Percentiles rank a stretch among this genome's conserved stretches.
Evolutionary conservation across 64 coral and sea anemone genomes (phyloP).

Genomic region (Pachyseris speciosa): DNA sequence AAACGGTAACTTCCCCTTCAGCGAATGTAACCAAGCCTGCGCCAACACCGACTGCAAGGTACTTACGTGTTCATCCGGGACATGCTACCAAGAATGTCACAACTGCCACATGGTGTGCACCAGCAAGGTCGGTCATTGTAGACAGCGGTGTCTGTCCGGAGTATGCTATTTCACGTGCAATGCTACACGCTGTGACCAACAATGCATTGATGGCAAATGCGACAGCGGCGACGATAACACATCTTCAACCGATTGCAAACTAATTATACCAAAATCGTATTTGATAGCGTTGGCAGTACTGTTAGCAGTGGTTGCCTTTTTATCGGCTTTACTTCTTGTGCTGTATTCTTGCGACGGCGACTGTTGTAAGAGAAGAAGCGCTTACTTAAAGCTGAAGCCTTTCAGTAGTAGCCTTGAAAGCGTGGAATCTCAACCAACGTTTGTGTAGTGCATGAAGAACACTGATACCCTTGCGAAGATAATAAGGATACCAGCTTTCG

Average conservation of each 20-base stretch:
- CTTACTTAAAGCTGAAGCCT: background rate
- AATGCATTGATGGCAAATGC: slow-evolving; percentile 51
- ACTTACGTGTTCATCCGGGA: slow-evolving; percentile 66
- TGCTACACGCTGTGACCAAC: slow-evolving; percentile 53
- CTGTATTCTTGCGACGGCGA: background rate
- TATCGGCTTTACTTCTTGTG: slow-evolving; percentile 18
- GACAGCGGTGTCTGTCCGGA: slow-evolving; percentile 85
- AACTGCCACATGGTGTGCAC: slow-evolving; percentile 84
- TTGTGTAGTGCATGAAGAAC: background rate
- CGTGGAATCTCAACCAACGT: background rate
- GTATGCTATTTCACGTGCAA: slow-evolving; percentile 63
- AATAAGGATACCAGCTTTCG: too few relatives aligned
- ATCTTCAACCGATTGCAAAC: background rate
- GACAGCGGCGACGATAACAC: background rate
- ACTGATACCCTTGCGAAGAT: too few relatives aligned
- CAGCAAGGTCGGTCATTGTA: slow-evolving; percentile 63
- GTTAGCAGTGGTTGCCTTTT: slow-evolving; percentile 32
- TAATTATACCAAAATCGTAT: slow-evolving; percentile 37
- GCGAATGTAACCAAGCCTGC: slow-evolving; percentile 70
- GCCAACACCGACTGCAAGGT: slow-evolving; percentile 18
- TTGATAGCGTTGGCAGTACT: slow-evolving; percentile 71
- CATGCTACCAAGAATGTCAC: slow-evolving; percentile 77
- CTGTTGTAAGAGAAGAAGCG: background rate
- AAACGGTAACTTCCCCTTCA: slow-evolving; percentile 14
- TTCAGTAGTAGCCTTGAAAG: background rate